Percentiles rank a stretch among this genome's conserved stretches.
Evolutionary conservation across 2,888 invertebrate genomes (phyloP).

Genomic region (Oscheius myriophilus): DNA sequence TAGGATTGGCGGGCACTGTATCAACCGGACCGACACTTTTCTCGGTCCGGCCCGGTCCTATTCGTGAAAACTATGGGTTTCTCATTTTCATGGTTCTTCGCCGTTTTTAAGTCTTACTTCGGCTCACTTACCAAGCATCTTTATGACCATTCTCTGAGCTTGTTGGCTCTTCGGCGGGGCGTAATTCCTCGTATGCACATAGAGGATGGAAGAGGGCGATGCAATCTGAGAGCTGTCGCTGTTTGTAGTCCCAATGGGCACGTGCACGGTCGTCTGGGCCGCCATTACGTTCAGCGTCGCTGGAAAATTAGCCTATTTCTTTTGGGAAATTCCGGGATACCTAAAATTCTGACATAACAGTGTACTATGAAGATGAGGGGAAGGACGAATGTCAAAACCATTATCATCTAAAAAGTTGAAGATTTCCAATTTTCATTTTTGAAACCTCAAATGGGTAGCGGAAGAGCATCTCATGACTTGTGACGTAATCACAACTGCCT

Average conservation of each 20-base stretch:
- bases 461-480: slow-evolving; percentile 39
- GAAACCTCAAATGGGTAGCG: slow-evolving; percentile 47
- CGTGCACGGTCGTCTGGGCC: slow-evolving; percentile 49
- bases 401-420: slow-evolving; percentile 50
- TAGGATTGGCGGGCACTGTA: too few species aligned
- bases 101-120: too few species aligned
- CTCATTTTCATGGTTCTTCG: too few species aligned
- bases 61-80: too few species aligned
- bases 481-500: slow-evolving; percentile 64
- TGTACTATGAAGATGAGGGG: slow-evolving; percentile 66
- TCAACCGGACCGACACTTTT: too few species aligned
- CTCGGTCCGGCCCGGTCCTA: too few species aligned
- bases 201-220: slow-evolving; percentile 26
- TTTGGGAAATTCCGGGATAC: slow-evolving; percentile 24
- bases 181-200: slow-evolving; percentile 53
- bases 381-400: slow-evolving; percentile 65
- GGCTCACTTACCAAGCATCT: slow-evolving; percentile 69
- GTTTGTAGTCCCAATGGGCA: slow-evolving; percentile 49
- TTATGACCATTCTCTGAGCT: slow-evolving; percentile 68
- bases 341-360: slow-evolving; percentile 65
- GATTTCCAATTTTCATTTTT: neutral
- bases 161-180: slow-evolving; percentile 62
- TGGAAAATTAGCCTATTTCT: slow-evolving; percentile 13
- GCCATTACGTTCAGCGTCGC: slow-evolving; percentile 49
- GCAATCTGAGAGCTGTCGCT: slow-evolving; percentile 44